Base-by-base conservation (phyloP, 2,797 vertebrate species). In the Sarcoramphus papa region DNA sequence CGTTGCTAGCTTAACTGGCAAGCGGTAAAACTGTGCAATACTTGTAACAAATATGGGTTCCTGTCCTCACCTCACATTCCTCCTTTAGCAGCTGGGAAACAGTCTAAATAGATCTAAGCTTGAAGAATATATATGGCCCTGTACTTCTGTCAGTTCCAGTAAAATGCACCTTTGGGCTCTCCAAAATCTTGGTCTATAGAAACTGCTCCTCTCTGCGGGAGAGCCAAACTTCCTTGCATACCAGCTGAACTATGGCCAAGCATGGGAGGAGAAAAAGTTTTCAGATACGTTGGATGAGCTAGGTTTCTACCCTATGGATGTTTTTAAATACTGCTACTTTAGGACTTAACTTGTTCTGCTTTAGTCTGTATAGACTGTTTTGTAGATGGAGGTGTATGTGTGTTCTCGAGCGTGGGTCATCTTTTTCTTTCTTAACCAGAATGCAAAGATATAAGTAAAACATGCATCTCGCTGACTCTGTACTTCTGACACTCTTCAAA, bases 401-500 rank as follows among this genome's bases (percentile, higher is more conserved):
- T 91, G 89, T 83, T 86, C 74, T 92, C 2, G 1, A 94, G 75
- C 0, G 0, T 93, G 90, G 79, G 40, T 90, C 74, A 64, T 72
- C 63, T 83, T 91, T 91, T 93, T 81, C 83, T 82, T 95, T 95
- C 83, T 92, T 91, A 87, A 85, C 64, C 90, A 94, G 48, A 95
- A 89, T 57, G 45, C 94, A 95, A 70, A 94, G 70, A n/a, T 69
- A 3, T 12, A 88, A 84, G 76, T 94, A 95, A 92, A 94, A 84
- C 72, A 35, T 73, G 51, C 40, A 79, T 94, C 88, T 91, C 45
- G 4, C 79, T 75, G 70, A 86, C 43, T 85, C 75, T 76, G 22
- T 85, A 76, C 60, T 93, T 90, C 81, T 70, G 67, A 72, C 62
- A 50, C 85, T 91, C 51, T 76, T 96, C 76, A 79, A 90, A 94